A percentile compares a stretch with the other conserved stretches of the same genome.
Conservation (phyloP, 2,113 vertebrate genomes). For the Aphyosemion australe region DNA sequence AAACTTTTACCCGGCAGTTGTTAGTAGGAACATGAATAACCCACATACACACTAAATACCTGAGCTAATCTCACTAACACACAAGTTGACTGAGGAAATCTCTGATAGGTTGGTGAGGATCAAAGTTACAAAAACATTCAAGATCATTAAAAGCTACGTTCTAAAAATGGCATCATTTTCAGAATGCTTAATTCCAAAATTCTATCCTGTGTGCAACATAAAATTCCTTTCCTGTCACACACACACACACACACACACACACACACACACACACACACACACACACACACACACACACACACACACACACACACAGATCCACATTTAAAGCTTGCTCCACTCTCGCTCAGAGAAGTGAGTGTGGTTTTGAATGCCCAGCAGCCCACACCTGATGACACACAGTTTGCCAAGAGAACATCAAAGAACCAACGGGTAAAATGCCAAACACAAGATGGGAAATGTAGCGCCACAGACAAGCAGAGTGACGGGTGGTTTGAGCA, state of each 20-base stretch:
- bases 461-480: conserved; percentile 78
- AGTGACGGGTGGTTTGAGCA: conserved; percentile 71
- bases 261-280: neutral
- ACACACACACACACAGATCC: conserved; percentile 7
- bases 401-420: conserved; percentile 75
- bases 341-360: conserved; percentile 46
- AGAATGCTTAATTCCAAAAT: conserved; percentile 29
- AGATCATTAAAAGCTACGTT: neutral
- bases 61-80: conserved; percentile 31
- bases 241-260: conserved; percentile 12
- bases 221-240: conserved; percentile 16
- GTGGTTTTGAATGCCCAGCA: conserved; percentile 66
- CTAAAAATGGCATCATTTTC: conserved; percentile 20
- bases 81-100: conserved; percentile 21
- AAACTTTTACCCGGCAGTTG: neutral
- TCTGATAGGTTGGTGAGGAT: conserved; percentile 37
- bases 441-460: conserved; percentile 78
- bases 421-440: conserved; percentile 71
- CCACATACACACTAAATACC: conserved; percentile 20
- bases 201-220: conserved; percentile 36
- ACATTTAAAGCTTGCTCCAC: conserved; percentile 41
- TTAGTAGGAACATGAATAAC: conserved; percentile 25
- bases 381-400: conserved; percentile 76
- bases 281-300: conserved; percentile 1
- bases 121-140: neutral